Evolutionary conservation across 2,113 vertebrate genomes (phyloP).

Genomic region (Hippocampus abdominalis): DNA sequence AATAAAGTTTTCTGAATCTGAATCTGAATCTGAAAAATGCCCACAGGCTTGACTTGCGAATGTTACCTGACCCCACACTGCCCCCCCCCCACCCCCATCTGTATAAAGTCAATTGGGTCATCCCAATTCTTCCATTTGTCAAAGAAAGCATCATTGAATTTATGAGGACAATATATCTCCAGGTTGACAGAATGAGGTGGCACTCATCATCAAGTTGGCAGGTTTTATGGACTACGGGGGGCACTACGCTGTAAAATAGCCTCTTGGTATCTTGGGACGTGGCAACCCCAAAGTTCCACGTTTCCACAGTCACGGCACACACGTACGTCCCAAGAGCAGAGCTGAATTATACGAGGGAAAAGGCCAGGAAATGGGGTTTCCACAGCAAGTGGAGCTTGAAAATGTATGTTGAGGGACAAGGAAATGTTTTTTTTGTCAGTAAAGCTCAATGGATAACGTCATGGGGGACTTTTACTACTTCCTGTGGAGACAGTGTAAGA

Average conservation of each 20-base stretch:
- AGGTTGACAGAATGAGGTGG: neutral
- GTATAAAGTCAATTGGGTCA: neutral
- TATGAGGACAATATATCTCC: neutral
- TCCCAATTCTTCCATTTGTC: neutral
- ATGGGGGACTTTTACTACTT: conserved; percentile 34
- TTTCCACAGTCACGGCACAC: conserved; percentile 28
- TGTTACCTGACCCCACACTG: no score
- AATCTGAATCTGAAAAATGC: no score
- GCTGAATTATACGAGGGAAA: conserved; percentile 26
- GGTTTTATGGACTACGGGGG: neutral
- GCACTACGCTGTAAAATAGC: neutral
- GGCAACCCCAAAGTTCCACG: conserved; percentile 28
- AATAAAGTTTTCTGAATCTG: no score
- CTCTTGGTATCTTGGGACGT: neutral
- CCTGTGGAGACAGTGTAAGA: conserved; percentile 39
- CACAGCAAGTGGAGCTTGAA: conserved; percentile 23
- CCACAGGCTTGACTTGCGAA: no score
- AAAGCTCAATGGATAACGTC: conserved; percentile 22
- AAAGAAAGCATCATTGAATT: neutral
- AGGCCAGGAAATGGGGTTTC: conserved; percentile 54
- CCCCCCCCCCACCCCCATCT: no score
- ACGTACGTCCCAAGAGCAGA: conserved; percentile 43
- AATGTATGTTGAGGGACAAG: conserved; percentile 29
- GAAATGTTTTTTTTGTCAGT: conserved; percentile 29
- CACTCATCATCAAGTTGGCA: neutral